These are phyloP conservation scores for Drosophila acutilabella DNA, from an alignment of 2,888 invertebrate genomes.

Conservation along the genomic window DNA sequence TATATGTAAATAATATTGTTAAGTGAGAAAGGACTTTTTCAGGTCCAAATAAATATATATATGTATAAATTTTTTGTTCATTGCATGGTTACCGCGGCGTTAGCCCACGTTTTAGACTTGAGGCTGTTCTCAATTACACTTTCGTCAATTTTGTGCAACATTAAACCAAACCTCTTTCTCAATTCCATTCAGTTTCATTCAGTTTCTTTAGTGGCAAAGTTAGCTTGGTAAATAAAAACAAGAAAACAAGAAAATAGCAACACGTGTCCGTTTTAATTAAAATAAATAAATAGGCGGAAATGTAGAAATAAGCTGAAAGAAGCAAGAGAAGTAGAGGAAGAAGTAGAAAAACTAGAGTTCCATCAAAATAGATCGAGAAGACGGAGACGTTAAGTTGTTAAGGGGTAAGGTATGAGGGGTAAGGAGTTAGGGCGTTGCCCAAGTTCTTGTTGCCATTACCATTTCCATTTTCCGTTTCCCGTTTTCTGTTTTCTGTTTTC, in stretches of 20 bases:
- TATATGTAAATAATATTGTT: no score
- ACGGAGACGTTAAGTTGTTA: background rate
- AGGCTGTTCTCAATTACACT: slow-evolving; percentile 43
- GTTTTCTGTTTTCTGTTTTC: slow-evolving; percentile 38
- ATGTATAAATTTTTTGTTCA: no score
- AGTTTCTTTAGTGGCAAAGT: slow-evolving; percentile 39
- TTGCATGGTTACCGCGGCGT: slow-evolving; percentile 5
- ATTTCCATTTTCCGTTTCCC: slow-evolving; percentile 38
- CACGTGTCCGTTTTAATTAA: slow-evolving; percentile 79
- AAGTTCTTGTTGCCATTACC: slow-evolving; percentile 41
- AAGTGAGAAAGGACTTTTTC: no score
- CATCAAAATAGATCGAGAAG: background rate
- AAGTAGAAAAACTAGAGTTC: background rate
- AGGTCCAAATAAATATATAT: no score
- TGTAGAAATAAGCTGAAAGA: slow-evolving; percentile 53
- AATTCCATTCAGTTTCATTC: slow-evolving; percentile 22
- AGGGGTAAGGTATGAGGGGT: background rate
- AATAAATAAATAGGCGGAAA: slow-evolving; percentile 76
- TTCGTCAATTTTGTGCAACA: background rate
- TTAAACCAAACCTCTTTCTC: background rate
- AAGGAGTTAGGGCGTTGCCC: slow-evolving; percentile 35
- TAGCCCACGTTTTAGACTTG: background rate
- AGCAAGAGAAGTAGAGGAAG: slow-evolving; percentile 12
- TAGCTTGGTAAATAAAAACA: slow-evolving; percentile 66
- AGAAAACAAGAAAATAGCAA: slow-evolving; percentile 77